These are phyloP conservation scores for Apaloderma vittatum DNA, from an alignment of 2,113 vertebrate genomes.

Conservation along the genomic window DNA sequence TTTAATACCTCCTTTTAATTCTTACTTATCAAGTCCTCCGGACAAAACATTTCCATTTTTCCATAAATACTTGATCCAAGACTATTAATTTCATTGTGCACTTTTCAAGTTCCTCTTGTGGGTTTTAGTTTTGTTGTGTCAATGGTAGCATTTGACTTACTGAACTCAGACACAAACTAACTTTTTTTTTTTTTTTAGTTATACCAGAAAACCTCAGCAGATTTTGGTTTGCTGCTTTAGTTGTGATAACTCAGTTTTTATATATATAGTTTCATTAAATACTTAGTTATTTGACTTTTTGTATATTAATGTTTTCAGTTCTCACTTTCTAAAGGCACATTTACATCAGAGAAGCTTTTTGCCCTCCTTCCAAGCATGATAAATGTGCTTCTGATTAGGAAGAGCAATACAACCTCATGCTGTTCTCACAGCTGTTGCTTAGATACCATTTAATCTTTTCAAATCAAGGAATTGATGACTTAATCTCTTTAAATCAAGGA, in stretches of 20 bases:
- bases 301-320: slow-evolving; percentile 77
- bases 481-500: neutral
- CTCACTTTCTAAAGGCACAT: slow-evolving; percentile 79
- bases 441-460: neutral
- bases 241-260: slow-evolving; percentile 80
- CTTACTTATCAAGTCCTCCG: slow-evolving; percentile 70
- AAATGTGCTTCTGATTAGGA: slow-evolving; percentile 16
- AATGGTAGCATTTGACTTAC: slow-evolving; percentile 79
- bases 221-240: slow-evolving; percentile 87
- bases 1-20: slow-evolving; percentile 78
- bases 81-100: slow-evolving; percentile 85
- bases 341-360: slow-evolving; percentile 71
- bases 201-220: slow-evolving; percentile 84
- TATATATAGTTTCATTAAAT: slow-evolving; percentile 80
- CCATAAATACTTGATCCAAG: slow-evolving; percentile 85
- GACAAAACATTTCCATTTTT: slow-evolving; percentile 82
- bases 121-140: slow-evolving; percentile 80
- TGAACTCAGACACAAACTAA: slow-evolving; percentile 81
- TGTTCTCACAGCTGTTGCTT: neutral
- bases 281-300: slow-evolving; percentile 79
- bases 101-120: slow-evolving; percentile 82
- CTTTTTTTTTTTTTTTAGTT: slow-evolving; percentile 76
- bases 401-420: neutral
- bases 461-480: neutral
- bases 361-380: slow-evolving; percentile 28